Base-by-base conservation (phyloP, 2,797 vertebrate species). In the Sebastes baramenuke region DNA sequence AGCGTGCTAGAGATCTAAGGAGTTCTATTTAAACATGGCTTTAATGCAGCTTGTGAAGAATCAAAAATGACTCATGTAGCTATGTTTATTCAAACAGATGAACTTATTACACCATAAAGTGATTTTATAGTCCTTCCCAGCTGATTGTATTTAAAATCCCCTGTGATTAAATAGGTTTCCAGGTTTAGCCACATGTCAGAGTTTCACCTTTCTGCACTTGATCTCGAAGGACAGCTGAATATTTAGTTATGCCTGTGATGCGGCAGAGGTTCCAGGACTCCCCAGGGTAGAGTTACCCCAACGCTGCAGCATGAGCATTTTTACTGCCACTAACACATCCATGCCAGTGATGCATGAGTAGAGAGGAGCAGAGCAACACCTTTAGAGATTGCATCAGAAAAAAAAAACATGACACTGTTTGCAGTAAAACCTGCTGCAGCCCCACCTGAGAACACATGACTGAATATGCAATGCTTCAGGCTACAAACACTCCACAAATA, bases 221-320 rank as follows among this genome's bases (percentile, higher is more conserved):
- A 94, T 88, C 67, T 55, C 55, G 32, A 22, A 79, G n/a, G 81
- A 91, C 95, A 95, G 95, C 94, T 95, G 95, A 61, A 83, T 66
- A 76, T 75, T 77, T 38, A 12, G 74, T 69, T 80, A 91, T 87
- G 93, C 25, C 2, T 60, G 79, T 24, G 36, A 81, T 79, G 75
- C 56, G n/a, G 64, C 72, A 73, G 65, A 86, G 80, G 77, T 70
- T 82, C 18, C 55, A 81, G 77, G 90, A 84, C 62, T 54, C 34
- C 38, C 75, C 72, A 13, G 89, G 76, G 27, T 95, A 72, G 67
- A 80, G 76, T 96, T 95, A 90, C 94, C 81, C 38, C 85, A 78
- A n/a, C 81, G 69, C 29, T 93, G 94, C 96, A 90, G 77, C 66
- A 81, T 79, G 71, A 60, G 83, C 93, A 89, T 69, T 92, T 93